Conservation (phyloP, 2,888 invertebrate genomes). For the Augochlorella aurata region DNA sequence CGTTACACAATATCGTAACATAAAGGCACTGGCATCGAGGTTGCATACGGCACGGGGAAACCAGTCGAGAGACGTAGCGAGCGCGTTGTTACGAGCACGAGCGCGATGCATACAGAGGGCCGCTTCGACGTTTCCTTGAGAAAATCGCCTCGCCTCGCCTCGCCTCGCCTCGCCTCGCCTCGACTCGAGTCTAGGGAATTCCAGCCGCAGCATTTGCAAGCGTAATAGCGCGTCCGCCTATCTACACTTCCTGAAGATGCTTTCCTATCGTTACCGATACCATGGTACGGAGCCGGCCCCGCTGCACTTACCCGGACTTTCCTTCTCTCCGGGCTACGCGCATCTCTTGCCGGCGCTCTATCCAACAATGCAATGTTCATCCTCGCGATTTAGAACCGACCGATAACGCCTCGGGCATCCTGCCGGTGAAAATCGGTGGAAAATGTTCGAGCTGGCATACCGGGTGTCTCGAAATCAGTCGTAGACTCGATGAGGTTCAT, state of each 20-base stretch:
- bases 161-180: slow-evolving; percentile 5
- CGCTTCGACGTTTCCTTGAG: slow-evolving; percentile 54
- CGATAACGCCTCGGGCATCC: no score
- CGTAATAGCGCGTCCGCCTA: slow-evolving; percentile 48
- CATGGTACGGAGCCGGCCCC: not conserved
- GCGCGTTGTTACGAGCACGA: slow-evolving; percentile 46
- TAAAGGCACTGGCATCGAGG: slow-evolving; percentile 34
- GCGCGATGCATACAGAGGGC: slow-evolving; percentile 38
- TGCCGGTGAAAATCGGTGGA: not conserved
- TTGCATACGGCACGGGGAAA: slow-evolving; percentile 36
- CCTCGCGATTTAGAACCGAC: not conserved
- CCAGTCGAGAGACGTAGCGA: slow-evolving; percentile 40
- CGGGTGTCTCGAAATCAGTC: no score
- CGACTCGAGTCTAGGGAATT: not conserved
- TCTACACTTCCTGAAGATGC: slow-evolving; percentile 48
- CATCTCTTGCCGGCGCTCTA: not conserved
- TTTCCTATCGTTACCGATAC: slow-evolving; percentile 31
- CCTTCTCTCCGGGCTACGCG: no score
- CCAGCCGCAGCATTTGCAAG: slow-evolving; percentile 41
- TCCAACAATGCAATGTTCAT: not conserved
- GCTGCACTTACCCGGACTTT: slow-evolving; percentile 10
- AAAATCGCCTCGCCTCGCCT: slow-evolving; percentile 45
- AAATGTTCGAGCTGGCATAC: not conserved
- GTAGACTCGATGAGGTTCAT: no score
- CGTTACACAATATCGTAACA: slow-evolving; percentile 48